These are phyloP conservation scores for Ephydatia muelleri DNA, from an alignment of 37 sponge, comb jelly and placozoan species.

Conservation along the genomic window DNA sequence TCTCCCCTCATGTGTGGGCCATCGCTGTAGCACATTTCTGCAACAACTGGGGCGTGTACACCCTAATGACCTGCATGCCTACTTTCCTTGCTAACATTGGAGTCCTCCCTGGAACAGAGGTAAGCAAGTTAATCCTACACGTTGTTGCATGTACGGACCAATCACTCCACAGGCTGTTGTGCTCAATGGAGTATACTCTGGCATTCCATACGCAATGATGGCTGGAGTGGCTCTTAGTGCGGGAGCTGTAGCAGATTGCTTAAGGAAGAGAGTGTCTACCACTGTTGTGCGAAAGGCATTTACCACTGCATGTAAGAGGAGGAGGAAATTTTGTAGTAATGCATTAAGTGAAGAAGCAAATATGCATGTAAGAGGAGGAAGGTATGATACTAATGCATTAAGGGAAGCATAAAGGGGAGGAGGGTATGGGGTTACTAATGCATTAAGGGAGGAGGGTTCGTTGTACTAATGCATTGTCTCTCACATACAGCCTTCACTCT, in stretches of 20 bases:
- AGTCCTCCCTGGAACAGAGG: background rate
- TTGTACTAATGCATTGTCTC: too few species aligned
- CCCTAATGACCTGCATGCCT: slow-evolving; percentile 87
- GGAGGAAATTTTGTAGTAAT: too few species aligned
- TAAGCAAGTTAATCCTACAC: background rate
- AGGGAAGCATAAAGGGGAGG: too few species aligned
- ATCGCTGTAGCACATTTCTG: slow-evolving; percentile 78
- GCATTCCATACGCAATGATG: slow-evolving; percentile 66
- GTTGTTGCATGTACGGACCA: slow-evolving; percentile 2
- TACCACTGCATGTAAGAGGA: slow-evolving; percentile 36
- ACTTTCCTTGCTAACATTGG: slow-evolving; percentile 57
- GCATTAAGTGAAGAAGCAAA: too few species aligned
- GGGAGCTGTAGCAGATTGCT: slow-evolving; percentile 71
- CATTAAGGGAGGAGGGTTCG: too few species aligned
- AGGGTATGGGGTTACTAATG: too few species aligned
- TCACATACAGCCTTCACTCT: slow-evolving; percentile 42
- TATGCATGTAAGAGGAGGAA: too few species aligned
- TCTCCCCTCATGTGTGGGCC: slow-evolving; percentile 85
- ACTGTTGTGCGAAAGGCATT: slow-evolving; percentile 63
- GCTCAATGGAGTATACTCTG: slow-evolving; percentile 74
- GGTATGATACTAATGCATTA: too few species aligned
- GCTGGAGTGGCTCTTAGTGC: slow-evolving; percentile 19
- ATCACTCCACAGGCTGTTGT: slow-evolving; percentile 27
- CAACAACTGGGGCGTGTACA: slow-evolving; percentile 91
- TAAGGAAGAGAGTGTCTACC: slow-evolving; percentile 61